Percentiles rank a stretch among this genome's conserved stretches.
Evolutionary conservation across 2,797 vertebrate genomes (phyloP).

Genomic region (Pangasius mekongensis): DNA sequence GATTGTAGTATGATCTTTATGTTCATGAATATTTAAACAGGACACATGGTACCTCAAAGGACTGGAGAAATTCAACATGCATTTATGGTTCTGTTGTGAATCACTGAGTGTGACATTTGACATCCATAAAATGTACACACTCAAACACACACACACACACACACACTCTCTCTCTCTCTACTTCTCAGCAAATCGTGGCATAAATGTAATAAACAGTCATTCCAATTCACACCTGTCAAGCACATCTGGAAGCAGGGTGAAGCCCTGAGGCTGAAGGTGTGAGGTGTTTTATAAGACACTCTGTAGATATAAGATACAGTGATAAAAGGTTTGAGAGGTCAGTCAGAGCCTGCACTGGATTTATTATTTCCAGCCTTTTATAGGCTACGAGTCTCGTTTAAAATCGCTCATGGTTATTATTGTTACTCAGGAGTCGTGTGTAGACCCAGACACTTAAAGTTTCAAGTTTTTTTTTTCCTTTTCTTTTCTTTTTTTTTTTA

Average conservation of each 20-base stretch:
- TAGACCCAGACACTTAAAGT: neutral
- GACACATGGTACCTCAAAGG: constrained; percentile 67
- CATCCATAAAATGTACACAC: constrained; percentile 33
- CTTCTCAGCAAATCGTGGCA: neutral
- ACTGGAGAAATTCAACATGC: neutral
- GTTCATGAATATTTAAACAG: constrained; percentile 74
- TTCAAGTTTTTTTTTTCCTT: neutral
- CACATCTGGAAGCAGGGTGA: neutral
- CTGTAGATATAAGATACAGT: neutral
- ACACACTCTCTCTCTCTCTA: neutral
- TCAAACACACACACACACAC: constrained; percentile 14
- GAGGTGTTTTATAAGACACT: neutral
- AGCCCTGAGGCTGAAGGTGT: neutral
- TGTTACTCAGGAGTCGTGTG: neutral
- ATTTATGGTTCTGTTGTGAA: constrained; percentile 24
- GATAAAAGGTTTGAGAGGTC: neutral
- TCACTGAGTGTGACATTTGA: constrained; percentile 33
- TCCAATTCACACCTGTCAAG: constrained; percentile 24
- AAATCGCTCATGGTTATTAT: neutral
- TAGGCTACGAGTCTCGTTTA: neutral
- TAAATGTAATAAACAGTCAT: constrained; percentile 18
- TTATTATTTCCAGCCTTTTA: neutral
- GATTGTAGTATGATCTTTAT: constrained; percentile 54
- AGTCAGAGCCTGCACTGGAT: neutral
- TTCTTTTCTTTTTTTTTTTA: neutral